A percentile compares a stretch with the other conserved stretches of the same genome.
phyloP scores from a whole-genome alignment of 92 coral and sea anemone genomes.

The Virgularia gustaviana region DNA sequence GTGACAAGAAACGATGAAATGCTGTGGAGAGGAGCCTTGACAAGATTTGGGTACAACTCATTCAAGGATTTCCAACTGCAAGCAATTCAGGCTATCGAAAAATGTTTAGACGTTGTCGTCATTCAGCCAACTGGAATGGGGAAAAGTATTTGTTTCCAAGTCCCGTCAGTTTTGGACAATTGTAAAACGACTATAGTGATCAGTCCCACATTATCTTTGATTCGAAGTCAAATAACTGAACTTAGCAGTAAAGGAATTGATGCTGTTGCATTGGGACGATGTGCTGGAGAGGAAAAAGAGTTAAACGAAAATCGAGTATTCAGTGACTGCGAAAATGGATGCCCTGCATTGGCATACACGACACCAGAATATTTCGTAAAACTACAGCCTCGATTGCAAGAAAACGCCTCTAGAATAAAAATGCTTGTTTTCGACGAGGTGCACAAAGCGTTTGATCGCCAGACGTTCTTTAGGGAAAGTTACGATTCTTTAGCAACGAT shows the following conservation, averaged over 20 bases:
- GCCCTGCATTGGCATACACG: too few relatives aligned
- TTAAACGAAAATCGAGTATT: not conserved
- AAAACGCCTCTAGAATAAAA: too few relatives aligned
- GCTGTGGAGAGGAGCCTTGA: not conserved
- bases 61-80: not conserved
- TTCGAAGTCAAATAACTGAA: not conserved
- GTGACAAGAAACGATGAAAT: too few relatives aligned
- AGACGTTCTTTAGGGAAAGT: too few relatives aligned
- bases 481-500: too few relatives aligned
- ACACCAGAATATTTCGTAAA: too few relatives aligned
- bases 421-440: too few relatives aligned
- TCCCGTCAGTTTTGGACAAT: not conserved
- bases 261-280: not conserved
- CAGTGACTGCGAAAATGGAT: not conserved
- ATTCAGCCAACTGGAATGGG: constrained; percentile 5
- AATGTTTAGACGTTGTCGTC: not conserved
- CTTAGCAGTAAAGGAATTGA: not conserved
- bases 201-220: constrained; percentile 6
- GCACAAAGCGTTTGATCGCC: too few relatives aligned
- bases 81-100: constrained; percentile 1
- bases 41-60: not conserved
- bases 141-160: constrained; percentile 10
- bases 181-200: not conserved
- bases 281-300: constrained; percentile 9
- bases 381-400: too few relatives aligned